Percentiles rank a stretch among this genome's conserved stretches.
Conservation (phyloP, 2,888 invertebrate genomes). For the Nemotelus nigrinus region DNA sequence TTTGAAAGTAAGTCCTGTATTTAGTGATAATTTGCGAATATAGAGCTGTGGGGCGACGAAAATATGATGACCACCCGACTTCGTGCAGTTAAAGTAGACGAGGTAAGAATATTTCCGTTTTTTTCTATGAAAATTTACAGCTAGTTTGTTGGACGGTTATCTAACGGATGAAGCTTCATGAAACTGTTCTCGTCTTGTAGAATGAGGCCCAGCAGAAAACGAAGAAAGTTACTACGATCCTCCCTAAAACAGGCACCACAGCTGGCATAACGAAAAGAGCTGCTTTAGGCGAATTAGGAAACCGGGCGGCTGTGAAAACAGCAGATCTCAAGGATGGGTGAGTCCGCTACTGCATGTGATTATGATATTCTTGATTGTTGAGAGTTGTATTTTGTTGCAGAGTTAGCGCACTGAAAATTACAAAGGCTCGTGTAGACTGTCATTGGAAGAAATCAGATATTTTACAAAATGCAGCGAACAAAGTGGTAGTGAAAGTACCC, state of each 20-base stretch:
- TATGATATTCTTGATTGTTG: constrained; percentile 34
- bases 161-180: constrained; percentile 6
- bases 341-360: constrained; percentile 14
- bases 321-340: constrained; percentile 60
- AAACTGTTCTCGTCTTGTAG: neutral
- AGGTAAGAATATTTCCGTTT: constrained; percentile 15
- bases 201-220: constrained; percentile 25
- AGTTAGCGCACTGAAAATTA: constrained; percentile 59
- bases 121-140: neutral
- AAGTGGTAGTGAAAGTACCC: constrained; percentile 45
- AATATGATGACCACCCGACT: constrained; percentile 26
- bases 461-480: constrained; percentile 7
- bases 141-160: constrained; percentile 5
- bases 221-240: neutral
- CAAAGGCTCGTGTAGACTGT: constrained; percentile 63
- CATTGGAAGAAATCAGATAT: constrained; percentile 59
- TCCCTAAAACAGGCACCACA: neutral
- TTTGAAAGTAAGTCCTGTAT: neutral
- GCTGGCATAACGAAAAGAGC: constrained; percentile 59
- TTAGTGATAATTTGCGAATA: neutral
- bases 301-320: constrained; percentile 62
- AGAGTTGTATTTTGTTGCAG: constrained; percentile 49
- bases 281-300: constrained; percentile 67
- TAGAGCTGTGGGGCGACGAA: neutral
- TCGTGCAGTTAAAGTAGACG: constrained; percentile 26